Evolutionary conservation across 2,888 invertebrate species (phyloP), one percentile per base, ranked within the genome.

Genomic region (Oscheius sp.): DNA sequence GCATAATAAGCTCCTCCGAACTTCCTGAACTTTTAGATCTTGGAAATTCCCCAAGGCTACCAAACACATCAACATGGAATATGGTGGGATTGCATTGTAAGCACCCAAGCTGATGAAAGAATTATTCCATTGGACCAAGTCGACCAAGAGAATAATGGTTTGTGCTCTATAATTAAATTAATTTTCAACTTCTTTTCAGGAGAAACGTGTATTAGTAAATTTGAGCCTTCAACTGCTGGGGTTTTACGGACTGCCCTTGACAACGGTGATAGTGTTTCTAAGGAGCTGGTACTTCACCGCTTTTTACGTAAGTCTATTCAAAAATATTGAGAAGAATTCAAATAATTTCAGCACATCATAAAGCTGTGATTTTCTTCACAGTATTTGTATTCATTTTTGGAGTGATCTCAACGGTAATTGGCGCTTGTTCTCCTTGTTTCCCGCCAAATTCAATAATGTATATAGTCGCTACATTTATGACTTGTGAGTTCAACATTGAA

Each of bases 341-440:
- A n/a, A 25, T 5, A 3, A 29, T 23, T 70, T 78, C 74, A 80
- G 80, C 80, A 17, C 80, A 80, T 37, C 80, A 80, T 74, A 80
- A 80, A 68, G 79, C 76, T 3, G 80, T 80, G 12, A 66, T 80
- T 46, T 80, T 80, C 74, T 80, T 80, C 52, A 68, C 76, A 1
- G 79, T 80, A 2, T 80, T 80, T 71, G 76, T 78, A 12, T 75
- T 80, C 27, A 74, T 80, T 3, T 80, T 80, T 55, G 80, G 79
- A 10, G 34, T 75, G 20, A 75, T 80, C 25, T 73, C 70, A 3
- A 65, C 71, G 8, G 42, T 76, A 15, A 79, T 79, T 45, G 80
- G 80, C 20, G 68, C 75, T 10, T 80, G 80, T 48, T 78, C 78
- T 2, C 80, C 80, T 17, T 80, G 80, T 63, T 80, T 80, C 53